Percentiles rank a stretch among this genome's conserved stretches.
Conservation (phyloP, 1,140 invertebrate genomes). For the Nasonia vitripennis region DNA sequence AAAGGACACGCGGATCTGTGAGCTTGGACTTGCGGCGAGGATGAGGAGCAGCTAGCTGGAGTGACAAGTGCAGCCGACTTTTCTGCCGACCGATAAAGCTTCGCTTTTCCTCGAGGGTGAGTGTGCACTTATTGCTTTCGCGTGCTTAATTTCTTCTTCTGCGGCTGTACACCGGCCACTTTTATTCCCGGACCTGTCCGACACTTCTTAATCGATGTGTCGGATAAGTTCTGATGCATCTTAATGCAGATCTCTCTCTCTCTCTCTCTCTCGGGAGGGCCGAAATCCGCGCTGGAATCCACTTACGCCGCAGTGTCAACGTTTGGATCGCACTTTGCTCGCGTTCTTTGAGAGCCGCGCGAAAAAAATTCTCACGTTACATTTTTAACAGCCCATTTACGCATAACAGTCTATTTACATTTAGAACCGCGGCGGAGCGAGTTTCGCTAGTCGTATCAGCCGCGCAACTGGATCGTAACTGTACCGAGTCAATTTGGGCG, state of each 20-base stretch:
- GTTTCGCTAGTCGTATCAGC: background rate
- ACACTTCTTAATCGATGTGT: background rate
- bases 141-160: no score
- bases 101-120: constrained; percentile 28
- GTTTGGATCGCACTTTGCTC: background rate
- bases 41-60: background rate
- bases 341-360: background rate
- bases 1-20: background rate
- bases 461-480: background rate
- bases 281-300: background rate
- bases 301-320: background rate
- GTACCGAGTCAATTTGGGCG: background rate
- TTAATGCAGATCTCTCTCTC: background rate
- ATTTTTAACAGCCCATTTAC: background rate
- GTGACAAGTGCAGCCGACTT: background rate
- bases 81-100: constrained; percentile 1
- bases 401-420: background rate
- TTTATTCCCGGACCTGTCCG: background rate
- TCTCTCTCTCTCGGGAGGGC: no score
- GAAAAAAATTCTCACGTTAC: background rate
- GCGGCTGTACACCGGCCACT: no score
- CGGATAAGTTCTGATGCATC: background rate
- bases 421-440: background rate
- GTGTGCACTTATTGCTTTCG: background rate
- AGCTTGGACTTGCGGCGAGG: background rate